Evolutionary conservation across 1,140 invertebrate genomes (phyloP), one percentile per base, ranked within the genome.

Genomic region (Drosophila kikkawai): DNA sequence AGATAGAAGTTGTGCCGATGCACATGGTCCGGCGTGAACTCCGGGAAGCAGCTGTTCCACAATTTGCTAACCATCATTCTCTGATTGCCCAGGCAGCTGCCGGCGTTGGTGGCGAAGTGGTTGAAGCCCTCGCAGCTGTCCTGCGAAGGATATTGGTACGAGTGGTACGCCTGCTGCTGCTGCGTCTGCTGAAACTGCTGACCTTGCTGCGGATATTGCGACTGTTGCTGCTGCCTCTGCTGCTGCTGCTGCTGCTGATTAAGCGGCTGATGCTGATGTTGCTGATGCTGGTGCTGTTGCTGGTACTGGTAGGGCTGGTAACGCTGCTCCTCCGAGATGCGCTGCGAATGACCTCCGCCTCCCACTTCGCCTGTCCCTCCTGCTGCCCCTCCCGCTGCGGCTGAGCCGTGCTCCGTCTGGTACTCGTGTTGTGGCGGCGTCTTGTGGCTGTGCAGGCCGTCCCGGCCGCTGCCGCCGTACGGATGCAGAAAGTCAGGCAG

Each of bases 51-150:
- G 48, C 91, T 92, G 22, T 93, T 93, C 92, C 92, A 93, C 80
- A 92, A 78, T 88, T 92, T 92, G 76, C 88, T 93, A 71, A 93
- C 92, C 92, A 93, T 93, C 91, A 92, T 92, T 92, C 90, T 92
- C 47, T 92, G 84, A 48, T 91, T 82, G 56, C 90, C 87, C 66
- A 92, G 68, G 67, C 86, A 91, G 45, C 78, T 91, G 66, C 64
- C 83, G 67, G 87, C 73, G 74, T 92, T 80, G 78, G 75, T 80
- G 53, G 91, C 75, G 11, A 92, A 80, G 26, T 92, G 81, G 58
- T 92, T 88, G 75, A 92, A 92, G 60, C 88, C 87, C 51, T 92
- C 91, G 68, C 91, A 92, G 67, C 91, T 92, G 75, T 91, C 91
- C 86, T 92, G 84, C 61, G 83, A 88, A 37, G 82, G 87, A 64